phyloP scores from a whole-genome alignment of 1,140 invertebrate genomes.

The Amphibalanus amphitrite region DNA sequence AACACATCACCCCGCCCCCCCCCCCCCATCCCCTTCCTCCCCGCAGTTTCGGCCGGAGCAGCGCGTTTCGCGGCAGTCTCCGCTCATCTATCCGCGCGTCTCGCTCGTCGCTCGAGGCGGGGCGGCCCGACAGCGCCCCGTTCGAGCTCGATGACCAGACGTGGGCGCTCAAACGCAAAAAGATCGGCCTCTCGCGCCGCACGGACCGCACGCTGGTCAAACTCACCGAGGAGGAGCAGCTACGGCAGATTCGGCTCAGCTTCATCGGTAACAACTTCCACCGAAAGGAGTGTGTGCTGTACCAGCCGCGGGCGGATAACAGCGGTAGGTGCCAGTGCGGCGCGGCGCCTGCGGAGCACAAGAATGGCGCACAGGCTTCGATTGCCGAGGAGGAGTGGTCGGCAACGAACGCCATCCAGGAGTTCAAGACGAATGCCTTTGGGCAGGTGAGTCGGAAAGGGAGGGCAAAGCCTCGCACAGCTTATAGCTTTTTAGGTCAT shows the following conservation, averaged over 20 bases:
- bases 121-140: not conserved
- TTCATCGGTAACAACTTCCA: slow-evolving; percentile 13
- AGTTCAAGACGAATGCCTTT: slow-evolving; percentile 8
- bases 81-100: not conserved
- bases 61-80: not conserved
- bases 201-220: slow-evolving; percentile 11
- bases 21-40: not conserved
- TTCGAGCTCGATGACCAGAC: not conserved
- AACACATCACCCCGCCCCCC: too few relatives aligned
- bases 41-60: not conserved
- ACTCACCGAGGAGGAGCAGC: slow-evolving; percentile 6
- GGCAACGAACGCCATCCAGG: slow-evolving; percentile 3
- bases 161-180: slow-evolving; percentile 9
- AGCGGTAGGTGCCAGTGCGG: not conserved
- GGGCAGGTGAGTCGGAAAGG: too few relatives aligned
- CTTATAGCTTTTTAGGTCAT: too few relatives aligned
- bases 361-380: not conserved
- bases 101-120: not conserved
- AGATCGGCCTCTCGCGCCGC: slow-evolving; percentile 15
- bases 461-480: too few relatives aligned
- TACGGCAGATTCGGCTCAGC: slow-evolving; percentile 8
- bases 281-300: slow-evolving; percentile 14
- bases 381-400: slow-evolving; percentile 6
- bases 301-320: not conserved
- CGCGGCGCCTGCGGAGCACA: not conserved